Evolutionary conservation across 2,888 invertebrate species (phyloP).

Genomic region (Noctuana brunneofusca): DNA sequence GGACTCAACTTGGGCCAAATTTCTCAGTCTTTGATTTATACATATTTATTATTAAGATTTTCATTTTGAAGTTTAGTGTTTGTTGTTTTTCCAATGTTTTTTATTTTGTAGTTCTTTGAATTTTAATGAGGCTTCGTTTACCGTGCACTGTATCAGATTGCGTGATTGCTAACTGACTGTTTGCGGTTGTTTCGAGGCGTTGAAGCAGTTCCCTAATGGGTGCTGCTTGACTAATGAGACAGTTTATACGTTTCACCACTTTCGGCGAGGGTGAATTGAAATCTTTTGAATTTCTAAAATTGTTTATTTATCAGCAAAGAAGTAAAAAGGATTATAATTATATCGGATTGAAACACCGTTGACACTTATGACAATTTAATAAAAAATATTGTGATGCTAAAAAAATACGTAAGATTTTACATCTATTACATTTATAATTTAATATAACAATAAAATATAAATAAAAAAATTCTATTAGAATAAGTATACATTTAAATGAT

Average conservation of each 20-base stretch:
- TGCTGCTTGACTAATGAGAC: conserved; percentile 29
- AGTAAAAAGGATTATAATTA: no score
- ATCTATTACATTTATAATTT: no score
- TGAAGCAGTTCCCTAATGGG: conserved; percentile 23
- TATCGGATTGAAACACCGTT: no score
- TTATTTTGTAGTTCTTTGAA: background rate
- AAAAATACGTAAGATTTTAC: no score
- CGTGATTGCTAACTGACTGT: conserved; percentile 31
- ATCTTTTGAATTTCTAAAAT: background rate
- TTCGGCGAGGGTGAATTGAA: conserved; percentile 1
- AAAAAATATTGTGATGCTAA: no score
- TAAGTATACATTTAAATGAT: no score
- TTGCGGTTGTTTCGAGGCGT: conserved; percentile 25
- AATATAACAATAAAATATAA: no score
- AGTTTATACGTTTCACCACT: conserved; percentile 26
- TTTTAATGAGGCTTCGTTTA: conserved; percentile 14
- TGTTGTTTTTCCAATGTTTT: background rate
- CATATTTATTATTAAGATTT: background rate
- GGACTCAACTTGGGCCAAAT: background rate
- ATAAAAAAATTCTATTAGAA: no score
- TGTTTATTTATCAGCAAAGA: background rate
- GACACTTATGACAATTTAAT: no score
- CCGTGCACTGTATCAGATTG: conserved; percentile 25
- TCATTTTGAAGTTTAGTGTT: background rate
- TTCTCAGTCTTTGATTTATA: background rate